Base-by-base conservation (phyloP, 1,140 invertebrate species). In the Glossosoma conforme region DNA sequence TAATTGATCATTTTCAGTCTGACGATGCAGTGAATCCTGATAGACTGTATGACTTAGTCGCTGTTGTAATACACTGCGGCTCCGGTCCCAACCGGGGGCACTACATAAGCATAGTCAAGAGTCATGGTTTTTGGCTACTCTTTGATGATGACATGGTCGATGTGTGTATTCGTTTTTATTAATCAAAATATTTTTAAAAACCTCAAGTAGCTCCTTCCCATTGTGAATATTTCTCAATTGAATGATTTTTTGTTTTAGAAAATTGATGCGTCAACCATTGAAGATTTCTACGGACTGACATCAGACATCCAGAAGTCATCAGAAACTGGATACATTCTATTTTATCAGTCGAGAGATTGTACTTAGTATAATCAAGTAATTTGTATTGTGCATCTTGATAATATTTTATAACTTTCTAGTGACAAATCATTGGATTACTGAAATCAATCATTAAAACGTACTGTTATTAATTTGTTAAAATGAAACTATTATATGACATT, bases 131-230 rank as follows among this genome's bases (percentile, higher is more conserved):
- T 69, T 99, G 97, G 97, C 77, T 99, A 54, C 81, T 99, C 1
- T 99, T 99, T 78, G 97, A 99, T 74, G 97, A 99, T 76, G 97
- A 99, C 70, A 93, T 98, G 84, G 97, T 99, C 49, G 96, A 99
- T 81, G 93, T 97, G 88, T 85, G 57, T 38, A 17, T 18, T 17
- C 33, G 14, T 10, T 14, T 28, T 8, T 28, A 28, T 14, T 6
- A 13, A 8, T 9, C 35, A n/a, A n/a, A n/a, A n/a, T n/a, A n/a
- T n/a, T 44, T 25, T 44, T 9, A 44, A 25, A 4, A n/a, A n/a
- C n/a, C n/a, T n/a, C n/a, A n/a, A n/a, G n/a, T n/a, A n/a, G n/a
- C n/a, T n/a, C n/a, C n/a, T n/a, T n/a, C n/a, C n/a, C n/a, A n/a
- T 8, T 20, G 18, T 37, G n/a, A 44, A 28, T 30, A 9, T 28